Evolutionary conservation across 2,888 invertebrate species (phyloP).

Genomic region (Ischnura elegans): DNA sequence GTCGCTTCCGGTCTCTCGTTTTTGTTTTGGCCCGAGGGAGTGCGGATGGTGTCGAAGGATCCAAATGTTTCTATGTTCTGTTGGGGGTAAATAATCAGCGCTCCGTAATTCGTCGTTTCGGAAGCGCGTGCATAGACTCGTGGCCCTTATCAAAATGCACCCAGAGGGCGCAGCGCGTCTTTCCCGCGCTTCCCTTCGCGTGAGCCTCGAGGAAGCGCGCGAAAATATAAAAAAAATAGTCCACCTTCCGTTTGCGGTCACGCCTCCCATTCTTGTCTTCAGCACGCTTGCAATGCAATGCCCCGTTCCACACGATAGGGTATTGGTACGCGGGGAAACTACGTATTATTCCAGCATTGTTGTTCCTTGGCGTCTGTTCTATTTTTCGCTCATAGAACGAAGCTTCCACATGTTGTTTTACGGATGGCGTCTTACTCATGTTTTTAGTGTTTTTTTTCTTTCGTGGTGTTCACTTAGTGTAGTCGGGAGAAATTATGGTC

Average conservation of each 20-base stretch:
- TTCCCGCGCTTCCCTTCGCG: neutral
- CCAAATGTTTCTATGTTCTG: neutral
- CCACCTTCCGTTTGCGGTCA: neutral
- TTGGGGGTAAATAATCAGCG: neutral
- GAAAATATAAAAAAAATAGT: neutral
- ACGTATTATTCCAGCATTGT: too few relatives aligned
- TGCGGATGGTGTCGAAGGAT: neutral
- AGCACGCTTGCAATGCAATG: too few relatives aligned
- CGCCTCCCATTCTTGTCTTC: neutral
- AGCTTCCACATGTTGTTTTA: too few relatives aligned
- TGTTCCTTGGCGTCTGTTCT: too few relatives aligned
- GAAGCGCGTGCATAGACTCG: neutral
- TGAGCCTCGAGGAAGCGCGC: neutral
- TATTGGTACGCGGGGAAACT: too few relatives aligned
- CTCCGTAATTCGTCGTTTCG: neutral
- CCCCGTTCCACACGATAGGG: too few relatives aligned
- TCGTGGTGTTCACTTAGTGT: too few relatives aligned
- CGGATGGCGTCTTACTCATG: too few relatives aligned
- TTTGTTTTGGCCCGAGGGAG: neutral
- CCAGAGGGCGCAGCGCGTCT: neutral
- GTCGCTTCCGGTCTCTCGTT: neutral
- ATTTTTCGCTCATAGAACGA: too few relatives aligned
- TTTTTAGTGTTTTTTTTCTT: too few relatives aligned
- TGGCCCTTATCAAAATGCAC: neutral
- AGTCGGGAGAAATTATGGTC: too few relatives aligned